These are phyloP conservation scores for Pipistrellus nathusii DNA, from an alignment of 2,797 vertebrate genomes.

Conservation along the genomic window DNA sequence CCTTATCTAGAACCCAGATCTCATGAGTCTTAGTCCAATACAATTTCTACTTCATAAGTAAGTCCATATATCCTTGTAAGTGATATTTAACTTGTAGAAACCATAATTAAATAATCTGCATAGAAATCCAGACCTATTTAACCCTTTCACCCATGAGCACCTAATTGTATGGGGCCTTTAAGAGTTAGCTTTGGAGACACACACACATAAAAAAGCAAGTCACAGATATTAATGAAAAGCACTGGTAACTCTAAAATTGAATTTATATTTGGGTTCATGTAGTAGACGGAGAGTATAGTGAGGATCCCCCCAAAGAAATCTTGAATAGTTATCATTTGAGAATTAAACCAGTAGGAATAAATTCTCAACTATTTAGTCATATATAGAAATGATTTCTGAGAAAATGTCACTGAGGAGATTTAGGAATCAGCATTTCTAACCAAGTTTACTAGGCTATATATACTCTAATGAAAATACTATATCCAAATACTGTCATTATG, in stretches of 20 bases:
- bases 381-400: slow-evolving; percentile 9
- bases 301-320: not conserved
- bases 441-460: not conserved
- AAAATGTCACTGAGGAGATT: not conserved
- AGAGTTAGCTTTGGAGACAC: slow-evolving; percentile 7
- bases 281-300: not conserved
- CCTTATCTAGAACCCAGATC: slow-evolving; percentile 14
- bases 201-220: not conserved
- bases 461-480: not conserved
- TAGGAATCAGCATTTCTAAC: slow-evolving; percentile 41
- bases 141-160: not conserved
- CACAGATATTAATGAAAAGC: slow-evolving; percentile 32
- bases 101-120: not conserved
- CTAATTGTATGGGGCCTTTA: not conserved
- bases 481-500: not conserved
- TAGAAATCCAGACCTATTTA: slow-evolving; percentile 10
- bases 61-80: not conserved
- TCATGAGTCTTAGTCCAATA: slow-evolving; percentile 47
- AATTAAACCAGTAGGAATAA: slow-evolving; percentile 31
- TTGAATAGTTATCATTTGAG: slow-evolving; percentile 28
- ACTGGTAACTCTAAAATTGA: slow-evolving; percentile 44
- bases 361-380: slow-evolving; percentile 45
- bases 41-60: slow-evolving; percentile 38
- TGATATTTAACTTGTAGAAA: slow-evolving; percentile 27
- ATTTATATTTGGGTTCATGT: not conserved